phyloP scores from a whole-genome alignment of 2,888 invertebrate genomes.

The Lobophora halterata region DNA sequence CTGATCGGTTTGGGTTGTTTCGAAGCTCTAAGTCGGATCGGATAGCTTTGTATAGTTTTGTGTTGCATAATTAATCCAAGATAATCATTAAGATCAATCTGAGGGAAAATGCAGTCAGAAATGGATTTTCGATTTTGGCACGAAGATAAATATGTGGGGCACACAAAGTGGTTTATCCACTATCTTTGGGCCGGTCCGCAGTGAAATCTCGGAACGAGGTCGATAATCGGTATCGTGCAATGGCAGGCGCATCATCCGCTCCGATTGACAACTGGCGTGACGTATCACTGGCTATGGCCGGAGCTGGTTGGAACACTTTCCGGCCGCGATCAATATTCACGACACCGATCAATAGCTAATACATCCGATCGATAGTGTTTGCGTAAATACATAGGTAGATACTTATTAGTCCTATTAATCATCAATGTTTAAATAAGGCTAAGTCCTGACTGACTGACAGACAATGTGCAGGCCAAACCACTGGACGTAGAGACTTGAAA shows the following conservation, averaged over 20 bases:
- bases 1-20: no score
- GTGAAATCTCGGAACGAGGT: constrained; percentile 59
- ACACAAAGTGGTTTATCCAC: constrained; percentile 15
- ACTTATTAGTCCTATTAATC: constrained; percentile 10
- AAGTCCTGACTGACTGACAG: no score
- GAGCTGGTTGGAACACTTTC: constrained; percentile 57
- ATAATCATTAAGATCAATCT: no score
- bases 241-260: constrained; percentile 62
- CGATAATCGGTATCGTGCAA: constrained; percentile 67
- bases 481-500: no score
- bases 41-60: no score
- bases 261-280: constrained; percentile 73
- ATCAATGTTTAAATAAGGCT: no score
- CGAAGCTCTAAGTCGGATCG: no score
- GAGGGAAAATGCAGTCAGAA: no score
- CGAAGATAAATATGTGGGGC: constrained; percentile 9
- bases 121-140: no score
- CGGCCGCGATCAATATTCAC: constrained; percentile 43
- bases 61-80: no score
- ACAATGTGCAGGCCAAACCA: no score
- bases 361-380: constrained; percentile 8
- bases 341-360: constrained; percentile 17
- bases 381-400: constrained; percentile 12
- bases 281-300: no score
- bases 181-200: constrained; percentile 34